Base-by-base conservation (phyloP, 2,113 vertebrate genomes). In the Alligator sinensis region DNA sequence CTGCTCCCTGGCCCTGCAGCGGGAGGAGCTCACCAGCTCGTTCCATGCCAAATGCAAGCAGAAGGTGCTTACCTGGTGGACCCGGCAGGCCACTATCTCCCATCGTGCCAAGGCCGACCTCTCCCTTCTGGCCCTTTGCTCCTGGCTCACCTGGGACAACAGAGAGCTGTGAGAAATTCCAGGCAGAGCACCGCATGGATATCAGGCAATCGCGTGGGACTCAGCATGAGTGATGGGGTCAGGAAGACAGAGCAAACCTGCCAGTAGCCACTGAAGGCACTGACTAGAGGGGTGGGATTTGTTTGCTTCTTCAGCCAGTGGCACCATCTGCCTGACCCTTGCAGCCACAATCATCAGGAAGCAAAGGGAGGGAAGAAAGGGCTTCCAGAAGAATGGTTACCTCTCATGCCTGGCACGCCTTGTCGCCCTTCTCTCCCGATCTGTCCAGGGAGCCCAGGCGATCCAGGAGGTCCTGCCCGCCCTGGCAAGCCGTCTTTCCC, bases 11-110 rank as follows among this genome's bases (percentile, higher is more conserved):
- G 7, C 68, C 68, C 30, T 38, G 68, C 19, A 38, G 30, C 30
- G 22, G 17, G 30, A 72, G 30, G 68, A 34, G 30, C 30, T 12
- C n/a, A 70, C 9, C 9, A 34, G 66, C 34, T 34, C 21, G 12
- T 19, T 10, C 34, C 13, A 25, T 62, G 22, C 25, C 61, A 62
- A 62, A 62, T 22, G 22, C 22, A 38, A 13, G 61, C 14, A 9
- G 18, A 60, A 59, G 34, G 24, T 14, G 80, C 92, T 97, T 97
- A 99, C 99, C 99, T 98, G 98, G 98, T 84, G 98, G 97, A 19
- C 99, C 99, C 0, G 99, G 99, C 17, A 98, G 98, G 84, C 99
- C 99, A 9, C 93, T 95, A 92, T 99, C 99, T 95, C 99, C 99
- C 98, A 99, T 98, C 61, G 98, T 88, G 75, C 99, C 99, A 47